These are phyloP conservation scores for Callithrix jacchus DNA, from an alignment of 2,113 vertebrate species.

Conservation along the genomic window DNA sequence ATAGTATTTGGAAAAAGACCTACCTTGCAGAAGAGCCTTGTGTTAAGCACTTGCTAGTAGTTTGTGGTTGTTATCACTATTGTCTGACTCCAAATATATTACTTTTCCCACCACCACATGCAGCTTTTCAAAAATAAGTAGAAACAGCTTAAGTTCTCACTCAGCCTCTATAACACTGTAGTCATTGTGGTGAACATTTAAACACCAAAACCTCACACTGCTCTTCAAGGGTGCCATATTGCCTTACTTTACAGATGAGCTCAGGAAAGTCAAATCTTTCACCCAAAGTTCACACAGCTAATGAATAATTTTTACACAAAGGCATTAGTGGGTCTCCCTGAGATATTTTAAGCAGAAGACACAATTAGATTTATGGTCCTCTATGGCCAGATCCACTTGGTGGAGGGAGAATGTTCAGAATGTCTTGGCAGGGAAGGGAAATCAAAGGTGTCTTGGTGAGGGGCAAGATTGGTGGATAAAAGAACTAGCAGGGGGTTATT, in stretches of 20 bases:
- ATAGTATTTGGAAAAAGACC: neutral
- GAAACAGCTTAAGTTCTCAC: neutral
- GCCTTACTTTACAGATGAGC: neutral
- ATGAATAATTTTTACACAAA: neutral
- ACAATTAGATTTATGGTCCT: neutral
- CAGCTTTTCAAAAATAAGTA: neutral
- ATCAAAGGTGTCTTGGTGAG: neutral
- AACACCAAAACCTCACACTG: neutral
- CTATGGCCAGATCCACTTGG: neutral
- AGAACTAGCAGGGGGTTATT: neutral
- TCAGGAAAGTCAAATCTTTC: neutral
- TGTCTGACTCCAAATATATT: neutral
- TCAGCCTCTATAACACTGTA: neutral
- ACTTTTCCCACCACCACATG: neutral
- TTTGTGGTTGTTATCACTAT: neutral
- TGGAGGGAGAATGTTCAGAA: neutral
- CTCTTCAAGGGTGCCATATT: neutral
- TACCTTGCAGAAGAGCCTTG: neutral
- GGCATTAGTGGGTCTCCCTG: neutral
- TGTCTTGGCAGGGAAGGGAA: neutral
- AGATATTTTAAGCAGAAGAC: neutral
- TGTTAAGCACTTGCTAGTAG: neutral
- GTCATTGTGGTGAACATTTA: neutral
- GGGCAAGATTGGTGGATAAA: neutral
- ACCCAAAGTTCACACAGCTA: neutral